These are phyloP conservation scores for Hirtodrosophila duncani DNA, from an alignment of 2,888 invertebrate species.

Conservation along the genomic window DNA sequence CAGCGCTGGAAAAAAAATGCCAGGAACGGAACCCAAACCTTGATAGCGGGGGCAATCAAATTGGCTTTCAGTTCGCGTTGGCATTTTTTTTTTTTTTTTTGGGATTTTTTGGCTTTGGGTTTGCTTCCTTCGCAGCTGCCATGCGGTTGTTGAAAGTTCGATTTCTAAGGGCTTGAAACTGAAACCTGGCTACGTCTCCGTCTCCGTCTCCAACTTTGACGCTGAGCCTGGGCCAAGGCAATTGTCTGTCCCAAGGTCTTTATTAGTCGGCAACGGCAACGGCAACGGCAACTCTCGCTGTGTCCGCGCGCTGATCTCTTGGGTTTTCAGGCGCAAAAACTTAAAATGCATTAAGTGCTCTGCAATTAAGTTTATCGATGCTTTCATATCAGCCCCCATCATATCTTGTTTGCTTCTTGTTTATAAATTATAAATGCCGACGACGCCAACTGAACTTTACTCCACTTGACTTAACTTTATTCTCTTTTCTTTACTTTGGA, in stretches of 20 bases:
- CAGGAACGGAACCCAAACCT: not conserved
- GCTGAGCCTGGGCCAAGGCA: not conserved
- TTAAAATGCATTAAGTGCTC: constrained; percentile 72
- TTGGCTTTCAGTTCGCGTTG: constrained; percentile 13
- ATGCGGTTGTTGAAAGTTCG: constrained; percentile 69
- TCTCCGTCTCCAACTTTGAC: no score
- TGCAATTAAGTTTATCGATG: constrained; percentile 71
- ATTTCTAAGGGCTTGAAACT: constrained; percentile 63
- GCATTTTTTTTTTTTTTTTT: constrained; percentile 9
- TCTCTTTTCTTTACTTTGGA: constrained; percentile 1
- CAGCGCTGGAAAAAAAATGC: constrained; percentile 3
- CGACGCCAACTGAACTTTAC: no score
- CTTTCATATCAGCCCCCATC: constrained; percentile 57
- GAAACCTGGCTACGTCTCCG: not conserved
- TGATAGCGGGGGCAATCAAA: no score
- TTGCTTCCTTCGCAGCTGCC: constrained; percentile 27
- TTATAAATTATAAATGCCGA: constrained; percentile 3
- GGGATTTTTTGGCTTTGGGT: constrained; percentile 6
- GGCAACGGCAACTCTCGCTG: no score
- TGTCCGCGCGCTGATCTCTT: constrained; percentile 27
- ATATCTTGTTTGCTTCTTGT: constrained; percentile 43
- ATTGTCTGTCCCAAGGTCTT: constrained; percentile 54
- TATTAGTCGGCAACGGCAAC: no score
- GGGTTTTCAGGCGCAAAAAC: constrained; percentile 49
- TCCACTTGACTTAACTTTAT: constrained; percentile 1